These are phyloP conservation scores for Eupithecia vulgata DNA, from an alignment of 2,888 invertebrate species.

Conservation along the genomic window DNA sequence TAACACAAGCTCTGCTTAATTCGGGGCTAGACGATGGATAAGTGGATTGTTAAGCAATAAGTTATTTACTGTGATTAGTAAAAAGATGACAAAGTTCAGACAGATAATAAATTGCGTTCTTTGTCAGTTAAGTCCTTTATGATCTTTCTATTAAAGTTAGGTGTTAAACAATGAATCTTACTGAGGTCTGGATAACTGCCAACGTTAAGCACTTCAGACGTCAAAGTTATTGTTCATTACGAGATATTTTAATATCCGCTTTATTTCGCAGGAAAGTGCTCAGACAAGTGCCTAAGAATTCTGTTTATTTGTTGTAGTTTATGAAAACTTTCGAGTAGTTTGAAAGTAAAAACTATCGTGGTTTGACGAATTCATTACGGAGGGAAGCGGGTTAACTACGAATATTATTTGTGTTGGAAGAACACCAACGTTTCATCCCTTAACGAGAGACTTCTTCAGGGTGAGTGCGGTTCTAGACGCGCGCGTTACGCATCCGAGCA, in stretches of 20 bases:
- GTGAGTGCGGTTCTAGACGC: no score
- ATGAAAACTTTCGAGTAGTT: conserved; percentile 19
- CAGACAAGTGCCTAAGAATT: not conserved
- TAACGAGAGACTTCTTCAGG: no score
- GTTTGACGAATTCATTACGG: no score
- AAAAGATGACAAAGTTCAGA: not conserved
- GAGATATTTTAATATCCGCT: conserved; percentile 38
- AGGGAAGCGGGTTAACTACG: no score
- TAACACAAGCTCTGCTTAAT: not conserved
- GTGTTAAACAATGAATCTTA: conserved; percentile 40
- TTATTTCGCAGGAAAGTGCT: conserved; percentile 26
- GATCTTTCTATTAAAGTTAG: conserved; percentile 4
- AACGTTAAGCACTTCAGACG: conserved; percentile 47
- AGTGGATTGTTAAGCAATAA: not conserved
- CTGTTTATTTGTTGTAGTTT: conserved; percentile 26
- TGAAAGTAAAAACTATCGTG: no score
- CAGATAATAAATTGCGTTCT: not conserved
- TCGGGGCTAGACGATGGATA: not conserved
- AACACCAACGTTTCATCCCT: no score
- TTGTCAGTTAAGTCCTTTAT: not conserved
- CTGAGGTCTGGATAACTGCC: conserved; percentile 49
- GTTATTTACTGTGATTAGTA: not conserved
- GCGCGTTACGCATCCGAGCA: no score
- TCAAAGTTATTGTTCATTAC: conserved; percentile 43
- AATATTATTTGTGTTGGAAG: no score